phyloP scores from a whole-genome alignment of 2,888 invertebrate genomes.

The Aethes cnicana region DNA sequence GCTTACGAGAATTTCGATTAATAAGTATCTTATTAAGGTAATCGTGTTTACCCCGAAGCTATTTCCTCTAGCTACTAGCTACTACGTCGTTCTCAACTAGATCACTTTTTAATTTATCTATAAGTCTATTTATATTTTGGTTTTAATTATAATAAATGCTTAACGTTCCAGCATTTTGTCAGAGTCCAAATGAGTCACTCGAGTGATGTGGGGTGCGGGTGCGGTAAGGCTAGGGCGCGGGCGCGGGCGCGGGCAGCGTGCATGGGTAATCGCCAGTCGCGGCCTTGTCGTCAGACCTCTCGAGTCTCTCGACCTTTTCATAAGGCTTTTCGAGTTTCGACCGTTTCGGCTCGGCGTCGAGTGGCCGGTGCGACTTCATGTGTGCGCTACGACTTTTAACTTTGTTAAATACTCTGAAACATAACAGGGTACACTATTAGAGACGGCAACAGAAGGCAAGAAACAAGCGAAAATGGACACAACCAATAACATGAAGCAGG shows the following conservation, averaged over 20 bases:
- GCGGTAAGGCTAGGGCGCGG: conserved; percentile 18
- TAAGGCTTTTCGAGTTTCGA: conserved; percentile 84
- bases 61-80: conserved; percentile 64
- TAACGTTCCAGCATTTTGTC: conserved; percentile 59
- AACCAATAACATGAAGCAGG: conserved; percentile 44
- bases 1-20: conserved; percentile 61
- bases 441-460: conserved; percentile 63
- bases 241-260: conserved; percentile 51
- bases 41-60: conserved; percentile 53
- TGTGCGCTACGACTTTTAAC: conserved; percentile 99
- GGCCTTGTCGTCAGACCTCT: conserved; percentile 75
- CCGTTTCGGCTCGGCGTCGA: conserved; percentile 90
- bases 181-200: conserved; percentile 45
- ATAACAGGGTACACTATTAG: conserved; percentile 76
- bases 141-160: conserved; percentile 67
- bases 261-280: conserved; percentile 70
- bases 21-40: conserved; percentile 42
- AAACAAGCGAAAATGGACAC: conserved; percentile 44
- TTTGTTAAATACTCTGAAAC: conserved; percentile 96
- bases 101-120: conserved; percentile 60
- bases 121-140: conserved; percentile 53
- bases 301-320: conserved; percentile 81
- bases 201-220: conserved; percentile 31
- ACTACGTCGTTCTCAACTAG: conserved; percentile 61
- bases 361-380: conserved; percentile 98